Conservation (phyloP, 2,797 vertebrate species). For the Platalea minor region DNA sequence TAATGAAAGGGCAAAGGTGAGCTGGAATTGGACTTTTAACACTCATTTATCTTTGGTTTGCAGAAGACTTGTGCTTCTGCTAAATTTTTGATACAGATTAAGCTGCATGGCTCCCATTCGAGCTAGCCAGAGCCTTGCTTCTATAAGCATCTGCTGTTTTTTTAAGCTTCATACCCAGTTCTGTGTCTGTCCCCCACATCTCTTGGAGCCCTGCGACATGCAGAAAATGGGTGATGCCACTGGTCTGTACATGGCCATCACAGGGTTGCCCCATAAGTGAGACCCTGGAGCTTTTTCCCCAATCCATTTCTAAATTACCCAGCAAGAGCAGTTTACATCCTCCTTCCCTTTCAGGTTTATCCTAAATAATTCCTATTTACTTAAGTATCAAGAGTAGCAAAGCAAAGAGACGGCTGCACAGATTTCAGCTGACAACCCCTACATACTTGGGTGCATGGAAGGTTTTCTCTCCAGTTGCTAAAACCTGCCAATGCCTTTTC, state of each 20-base stretch:
- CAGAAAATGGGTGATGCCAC: neutral
- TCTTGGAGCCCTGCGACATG: accelerated
- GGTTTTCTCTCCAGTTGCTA: neutral
- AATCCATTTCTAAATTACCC: neutral
- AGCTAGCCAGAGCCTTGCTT: neutral
- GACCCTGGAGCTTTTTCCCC: neutral
- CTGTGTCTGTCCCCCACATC: neutral
- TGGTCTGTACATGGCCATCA: neutral
- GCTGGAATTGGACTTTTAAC: neutral
- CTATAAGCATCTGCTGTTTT: neutral
- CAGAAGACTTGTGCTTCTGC: neutral
- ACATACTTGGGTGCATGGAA: accelerated
- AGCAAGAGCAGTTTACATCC: neutral
- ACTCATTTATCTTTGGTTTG: neutral
- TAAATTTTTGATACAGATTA: neutral
- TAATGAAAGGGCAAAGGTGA: neutral
- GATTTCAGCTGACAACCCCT: neutral
- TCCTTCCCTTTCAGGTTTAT: neutral
- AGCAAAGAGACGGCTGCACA: neutral
- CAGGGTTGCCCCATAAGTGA: neutral
- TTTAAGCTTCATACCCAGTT: neutral
- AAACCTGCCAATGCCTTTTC: neutral
- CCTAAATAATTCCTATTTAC: neutral
- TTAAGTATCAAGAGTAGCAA: neutral
- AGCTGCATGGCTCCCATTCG: neutral